A percentile compares a stretch with the other conserved stretches of the same genome.
phyloP scores from a whole-genome alignment of 2,113 vertebrate species.

The Carassius auratus region DNA sequence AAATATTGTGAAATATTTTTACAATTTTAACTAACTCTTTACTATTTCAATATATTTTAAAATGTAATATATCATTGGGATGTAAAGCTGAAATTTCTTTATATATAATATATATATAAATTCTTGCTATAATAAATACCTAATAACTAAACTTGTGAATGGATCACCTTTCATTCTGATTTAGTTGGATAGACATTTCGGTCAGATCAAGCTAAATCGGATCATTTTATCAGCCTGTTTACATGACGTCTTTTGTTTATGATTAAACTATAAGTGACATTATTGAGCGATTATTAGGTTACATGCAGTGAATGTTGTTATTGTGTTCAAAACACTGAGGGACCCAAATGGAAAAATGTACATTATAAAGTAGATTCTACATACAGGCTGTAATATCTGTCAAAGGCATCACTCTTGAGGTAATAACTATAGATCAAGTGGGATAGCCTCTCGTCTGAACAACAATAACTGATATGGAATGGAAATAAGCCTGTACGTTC shows the following conservation, averaged over 20 bases:
- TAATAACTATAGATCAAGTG: slow-evolving; percentile 88
- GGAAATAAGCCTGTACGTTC: slow-evolving; percentile 83
- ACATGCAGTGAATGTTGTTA: neutral
- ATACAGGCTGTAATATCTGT: neutral
- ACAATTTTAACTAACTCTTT: neutral
- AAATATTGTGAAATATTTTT: neutral
- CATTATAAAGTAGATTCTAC: neutral
- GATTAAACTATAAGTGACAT: neutral
- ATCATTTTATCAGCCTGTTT: neutral
- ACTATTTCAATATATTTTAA: neutral
- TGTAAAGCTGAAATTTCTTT: neutral
- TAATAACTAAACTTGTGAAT: no score
- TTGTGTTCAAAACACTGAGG: neutral
- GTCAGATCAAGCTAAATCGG: no score
- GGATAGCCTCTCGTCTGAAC: slow-evolving; percentile 72
- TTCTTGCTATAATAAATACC: no score
- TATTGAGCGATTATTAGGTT: neutral
- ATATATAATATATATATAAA: neutral
- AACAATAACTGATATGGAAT: slow-evolving; percentile 78
- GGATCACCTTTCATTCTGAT: neutral
- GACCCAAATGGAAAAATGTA: neutral
- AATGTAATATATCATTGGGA: neutral
- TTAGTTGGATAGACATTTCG: neutral
- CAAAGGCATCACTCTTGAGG: neutral
- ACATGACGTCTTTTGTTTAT: neutral